These are phyloP conservation scores for Bugula neritina DNA, from an alignment of 2,888 invertebrate genomes.

Conservation along the genomic window DNA sequence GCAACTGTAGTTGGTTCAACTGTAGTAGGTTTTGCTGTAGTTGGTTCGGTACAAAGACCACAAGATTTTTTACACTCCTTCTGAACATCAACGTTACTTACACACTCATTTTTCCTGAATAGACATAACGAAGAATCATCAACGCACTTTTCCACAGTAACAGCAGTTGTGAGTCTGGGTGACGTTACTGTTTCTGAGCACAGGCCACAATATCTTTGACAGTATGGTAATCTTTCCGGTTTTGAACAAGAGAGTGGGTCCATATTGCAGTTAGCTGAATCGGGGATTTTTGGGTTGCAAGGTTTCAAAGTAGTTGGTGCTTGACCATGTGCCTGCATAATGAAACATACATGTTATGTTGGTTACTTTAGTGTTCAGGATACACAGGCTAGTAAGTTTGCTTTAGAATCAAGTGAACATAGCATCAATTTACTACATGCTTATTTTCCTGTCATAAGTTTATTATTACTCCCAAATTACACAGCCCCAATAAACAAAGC, in stretches of 20 bases:
- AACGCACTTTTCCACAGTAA: too few species aligned
- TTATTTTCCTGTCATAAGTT: too few species aligned
- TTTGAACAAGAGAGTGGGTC: not conserved
- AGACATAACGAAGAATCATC: too few species aligned
- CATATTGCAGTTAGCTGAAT: not conserved
- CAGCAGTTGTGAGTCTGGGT: not conserved
- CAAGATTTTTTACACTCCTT: conserved; percentile 9
- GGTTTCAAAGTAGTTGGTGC: not conserved
- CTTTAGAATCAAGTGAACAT: too few species aligned
- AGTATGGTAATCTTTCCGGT: not conserved
- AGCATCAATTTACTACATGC: too few species aligned
- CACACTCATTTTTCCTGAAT: too few species aligned
- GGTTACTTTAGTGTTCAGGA: too few species aligned
- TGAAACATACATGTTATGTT: not conserved
- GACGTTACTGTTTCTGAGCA: not conserved
- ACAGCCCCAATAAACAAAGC: too few species aligned
- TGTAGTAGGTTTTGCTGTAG: not conserved
- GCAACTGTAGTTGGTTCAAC: too few species aligned
- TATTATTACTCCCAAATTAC: too few species aligned
- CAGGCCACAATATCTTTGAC: conserved; percentile 13
- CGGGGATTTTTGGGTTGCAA: not conserved
- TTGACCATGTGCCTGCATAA: not conserved
- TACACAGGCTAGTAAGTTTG: too few species aligned
- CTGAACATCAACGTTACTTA: too few species aligned
- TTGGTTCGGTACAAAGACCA: not conserved